Evolutionary conservation across 2,888 invertebrate genomes (phyloP).

Genomic region (Agriopis leucophaearia): DNA sequence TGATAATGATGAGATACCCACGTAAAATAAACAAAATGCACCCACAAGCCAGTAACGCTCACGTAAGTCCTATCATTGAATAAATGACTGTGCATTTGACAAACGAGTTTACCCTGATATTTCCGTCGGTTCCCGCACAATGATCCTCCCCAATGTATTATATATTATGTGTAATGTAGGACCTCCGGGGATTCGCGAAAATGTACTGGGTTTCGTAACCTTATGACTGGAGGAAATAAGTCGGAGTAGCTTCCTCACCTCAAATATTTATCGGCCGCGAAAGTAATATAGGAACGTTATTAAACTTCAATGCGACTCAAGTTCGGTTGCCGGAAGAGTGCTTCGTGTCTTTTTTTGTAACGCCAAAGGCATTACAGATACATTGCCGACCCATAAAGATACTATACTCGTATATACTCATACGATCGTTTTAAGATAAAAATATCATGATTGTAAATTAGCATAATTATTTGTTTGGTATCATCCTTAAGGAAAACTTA

Average conservation of each 20-base stretch:
- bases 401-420: no score
- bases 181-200: slow-evolving; percentile 73
- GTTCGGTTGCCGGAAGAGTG: neutral
- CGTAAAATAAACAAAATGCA: slow-evolving; percentile 31
- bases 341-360: neutral
- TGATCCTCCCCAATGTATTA: slow-evolving; percentile 83
- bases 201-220: slow-evolving; percentile 69
- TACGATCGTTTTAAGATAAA: no score
- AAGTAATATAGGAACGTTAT: slow-evolving; percentile 43
- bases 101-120: slow-evolving; percentile 84
- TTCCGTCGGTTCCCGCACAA: slow-evolving; percentile 81
- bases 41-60: slow-evolving; percentile 40
- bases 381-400: no score
- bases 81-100: slow-evolving; percentile 85
- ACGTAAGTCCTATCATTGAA: slow-evolving; percentile 69
- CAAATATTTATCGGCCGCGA: slow-evolving; percentile 48
- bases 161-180: slow-evolving; percentile 71
- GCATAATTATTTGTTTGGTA: neutral
- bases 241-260: slow-evolving; percentile 56
- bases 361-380: no score
- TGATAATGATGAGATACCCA: neutral
- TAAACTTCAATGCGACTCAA: slow-evolving; percentile 24
- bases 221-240: slow-evolving; percentile 61
- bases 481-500: no score
- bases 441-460: no score